Base-by-base conservation (phyloP, 2,797 vertebrate genomes). In the Siniperca scherzeri region DNA sequence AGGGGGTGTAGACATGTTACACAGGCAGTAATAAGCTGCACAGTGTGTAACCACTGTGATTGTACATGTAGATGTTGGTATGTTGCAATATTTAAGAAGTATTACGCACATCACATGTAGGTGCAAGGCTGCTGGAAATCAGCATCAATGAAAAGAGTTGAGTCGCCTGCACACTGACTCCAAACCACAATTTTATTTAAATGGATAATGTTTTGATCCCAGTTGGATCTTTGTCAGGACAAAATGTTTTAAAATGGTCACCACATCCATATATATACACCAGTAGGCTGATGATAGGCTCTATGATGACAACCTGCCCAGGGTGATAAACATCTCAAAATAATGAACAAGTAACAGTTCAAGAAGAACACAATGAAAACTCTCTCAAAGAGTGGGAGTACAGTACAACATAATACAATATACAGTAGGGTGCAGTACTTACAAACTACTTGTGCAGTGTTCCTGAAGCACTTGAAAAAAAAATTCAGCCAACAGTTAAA, bases 1-100 rank as follows among this genome's bases (percentile, higher is more conserved):
- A 64, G 22, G 60, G 53, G 68, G 46, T 78, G 67, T 68, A 61
- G 75, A 77, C 60, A 64, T 77, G 67, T 77, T 76, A 36, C 52
- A 70, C 65, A 72, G 61, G 25, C 70, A 56, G 52, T 5, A 33
- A 38, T 61, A 82, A 66, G 42, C 70, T 83, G 27, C 44, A 36
- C 10, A 61, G 16, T 52, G 33, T 78, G 53, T 74, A 84, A 82
- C 69, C 38, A 77, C 53, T 65, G 33, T 66, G 27, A 71, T 40
- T 55, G 27, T 78, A 30, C 21, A 59, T 77, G 52, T 59, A 64
- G 30, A 73, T 74, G 61, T 67, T 56, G n/a, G 46, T 73, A 72
- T 83, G 44, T 73, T 75, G 38, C 56, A 78, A 74, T 33, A 71
- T 17, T 71, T 50, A 74, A 46, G 42, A 67, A 59, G 38, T 64